A percentile compares a stretch with the other conserved stretches of the same genome.
Evolutionary conservation across 35 echinoderm and acorn worm genomes (phyloP).

Genomic region (Diadema setosum): DNA sequence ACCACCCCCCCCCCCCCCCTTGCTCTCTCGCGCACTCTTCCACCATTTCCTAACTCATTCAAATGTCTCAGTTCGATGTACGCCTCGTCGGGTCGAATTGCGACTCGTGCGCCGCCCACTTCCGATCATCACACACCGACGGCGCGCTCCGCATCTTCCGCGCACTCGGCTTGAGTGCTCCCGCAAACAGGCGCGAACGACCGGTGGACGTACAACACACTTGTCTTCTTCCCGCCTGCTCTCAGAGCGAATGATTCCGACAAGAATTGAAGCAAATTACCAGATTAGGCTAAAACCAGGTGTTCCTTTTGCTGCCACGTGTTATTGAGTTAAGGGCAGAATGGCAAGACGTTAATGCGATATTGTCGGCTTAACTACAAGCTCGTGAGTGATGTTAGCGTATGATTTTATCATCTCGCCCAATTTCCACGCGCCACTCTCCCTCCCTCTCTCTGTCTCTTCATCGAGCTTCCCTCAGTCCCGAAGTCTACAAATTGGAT

Average conservation of each 20-base stretch:
- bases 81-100: no score
- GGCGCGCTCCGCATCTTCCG: no score
- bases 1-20: no score
- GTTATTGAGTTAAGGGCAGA: constrained; percentile 23
- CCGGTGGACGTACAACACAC: no score
- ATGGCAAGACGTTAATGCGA: constrained; percentile 8
- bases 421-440: neutral
- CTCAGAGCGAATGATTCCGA: neutral
- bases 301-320: constrained; percentile 5
- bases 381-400: constrained; percentile 20
- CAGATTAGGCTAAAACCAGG: neutral
- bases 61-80: no score
- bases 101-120: no score
- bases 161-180: no score
- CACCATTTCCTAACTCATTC: no score
- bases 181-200: neutral
- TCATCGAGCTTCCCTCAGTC: neutral
- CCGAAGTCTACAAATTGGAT: neutral
- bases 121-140: no score
- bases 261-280: constrained; percentile 18
- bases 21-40: no score
- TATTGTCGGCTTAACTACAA: neutral
- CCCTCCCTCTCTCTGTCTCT: neutral
- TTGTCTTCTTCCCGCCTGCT: neutral
- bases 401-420: constrained; percentile 23